These are phyloP conservation scores for Saguinus midas DNA, from an alignment of 2,113 vertebrate genomes.

Conservation along the genomic window DNA sequence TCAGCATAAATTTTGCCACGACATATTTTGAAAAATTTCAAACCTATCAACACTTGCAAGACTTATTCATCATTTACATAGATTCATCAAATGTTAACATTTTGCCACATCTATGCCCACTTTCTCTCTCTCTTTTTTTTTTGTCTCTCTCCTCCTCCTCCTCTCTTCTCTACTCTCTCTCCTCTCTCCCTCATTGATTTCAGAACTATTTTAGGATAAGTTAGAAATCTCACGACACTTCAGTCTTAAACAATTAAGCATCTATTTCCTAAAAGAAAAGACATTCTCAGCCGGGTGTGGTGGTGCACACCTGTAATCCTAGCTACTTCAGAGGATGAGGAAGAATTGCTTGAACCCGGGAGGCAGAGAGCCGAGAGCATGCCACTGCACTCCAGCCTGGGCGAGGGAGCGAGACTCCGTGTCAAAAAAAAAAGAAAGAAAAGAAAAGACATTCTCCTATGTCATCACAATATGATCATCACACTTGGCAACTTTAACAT, in stretches of 20 bases:
- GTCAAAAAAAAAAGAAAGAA: no score
- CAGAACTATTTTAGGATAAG: not conserved
- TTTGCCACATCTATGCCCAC: not conserved
- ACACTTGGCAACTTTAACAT: not conserved
- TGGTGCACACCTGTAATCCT: no score
- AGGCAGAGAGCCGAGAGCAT: no score
- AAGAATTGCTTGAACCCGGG: no score
- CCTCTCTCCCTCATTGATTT: not conserved
- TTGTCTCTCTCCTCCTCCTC: no score
- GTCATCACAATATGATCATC: not conserved
- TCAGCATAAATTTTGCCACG: not conserved
- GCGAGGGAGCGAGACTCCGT: no score
- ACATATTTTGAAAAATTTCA: constrained; percentile 15
- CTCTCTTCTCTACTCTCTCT: not conserved
- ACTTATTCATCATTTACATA: not conserved
- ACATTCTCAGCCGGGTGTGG: no score
- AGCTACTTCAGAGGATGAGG: no score
- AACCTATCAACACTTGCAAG: not conserved
- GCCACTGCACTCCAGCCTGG: no score
- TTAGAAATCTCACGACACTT: not conserved
- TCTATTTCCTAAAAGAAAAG: not conserved
- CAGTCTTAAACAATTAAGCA: not conserved
- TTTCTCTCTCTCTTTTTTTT: no score
- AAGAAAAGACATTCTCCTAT: not conserved
- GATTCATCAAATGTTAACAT: not conserved